These are phyloP conservation scores for Tillus elongatus DNA, from an alignment of 2,888 invertebrate genomes.

Conservation along the genomic window DNA sequence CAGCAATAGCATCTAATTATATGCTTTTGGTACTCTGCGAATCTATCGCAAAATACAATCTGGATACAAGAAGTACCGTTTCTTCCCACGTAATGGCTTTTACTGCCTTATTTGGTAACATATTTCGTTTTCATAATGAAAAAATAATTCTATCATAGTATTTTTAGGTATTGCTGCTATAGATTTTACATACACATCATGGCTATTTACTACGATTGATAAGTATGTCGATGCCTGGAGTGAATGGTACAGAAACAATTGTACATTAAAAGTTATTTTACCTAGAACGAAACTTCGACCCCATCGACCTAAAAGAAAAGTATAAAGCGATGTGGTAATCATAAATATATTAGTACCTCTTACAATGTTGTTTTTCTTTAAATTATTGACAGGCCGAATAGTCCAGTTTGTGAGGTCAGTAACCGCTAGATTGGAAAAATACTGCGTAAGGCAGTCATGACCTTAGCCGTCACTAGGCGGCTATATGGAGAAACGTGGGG, in stretches of 20 bases:
- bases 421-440: no score
- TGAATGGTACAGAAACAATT: constrained; percentile 37
- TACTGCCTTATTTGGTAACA: constrained; percentile 37
- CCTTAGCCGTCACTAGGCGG: no score
- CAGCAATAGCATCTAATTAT: constrained; percentile 42
- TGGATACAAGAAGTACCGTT: constrained; percentile 26
- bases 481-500: no score
- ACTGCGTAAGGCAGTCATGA: no score
- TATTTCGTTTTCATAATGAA: constrained; percentile 3
- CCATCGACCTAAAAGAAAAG: constrained; percentile 15
- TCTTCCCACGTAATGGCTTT: constrained; percentile 36
- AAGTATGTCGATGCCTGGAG: constrained; percentile 38
- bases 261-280: constrained; percentile 34
- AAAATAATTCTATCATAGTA: constrained; percentile 1
- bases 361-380: no score
- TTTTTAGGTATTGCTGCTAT: constrained; percentile 36
- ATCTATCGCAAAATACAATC: constrained; percentile 31
- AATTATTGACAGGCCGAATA: no score
- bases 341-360: no score
- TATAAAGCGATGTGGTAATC: no score
- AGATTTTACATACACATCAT: constrained; percentile 41
- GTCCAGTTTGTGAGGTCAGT: no score
- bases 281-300: constrained; percentile 31
- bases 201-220: constrained; percentile 38
- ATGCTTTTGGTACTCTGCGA: constrained; percentile 41